A percentile compares a stretch with the other conserved stretches of the same genome.
These are phyloP conservation scores for Chelonoidis abingdonii DNA, from an alignment of 2,113 vertebrate genomes.

Conservation along the genomic window DNA sequence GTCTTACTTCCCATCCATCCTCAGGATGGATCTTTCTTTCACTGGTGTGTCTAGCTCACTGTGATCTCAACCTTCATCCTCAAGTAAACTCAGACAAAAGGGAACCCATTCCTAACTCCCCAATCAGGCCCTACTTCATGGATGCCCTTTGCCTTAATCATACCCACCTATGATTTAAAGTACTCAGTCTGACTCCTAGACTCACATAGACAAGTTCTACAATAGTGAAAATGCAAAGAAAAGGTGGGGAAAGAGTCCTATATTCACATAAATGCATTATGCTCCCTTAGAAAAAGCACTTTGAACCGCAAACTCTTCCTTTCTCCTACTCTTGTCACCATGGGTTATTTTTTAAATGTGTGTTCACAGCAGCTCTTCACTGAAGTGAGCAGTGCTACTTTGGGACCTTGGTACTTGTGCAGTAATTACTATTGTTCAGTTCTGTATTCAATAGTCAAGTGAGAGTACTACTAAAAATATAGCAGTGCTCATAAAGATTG, in stretches of 20 bases:
- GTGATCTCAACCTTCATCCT: not conserved
- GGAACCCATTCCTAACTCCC: not conserved
- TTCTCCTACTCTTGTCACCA: conserved; percentile 16
- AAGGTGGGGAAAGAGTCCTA: not conserved
- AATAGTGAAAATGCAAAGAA: conserved; percentile 46
- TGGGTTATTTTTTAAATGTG: conserved; percentile 50
- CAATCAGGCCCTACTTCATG: not conserved
- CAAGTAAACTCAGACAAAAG: not conserved
- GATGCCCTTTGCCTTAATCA: not conserved
- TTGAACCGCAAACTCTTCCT: conserved; percentile 7
- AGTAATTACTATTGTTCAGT: conserved; percentile 62
- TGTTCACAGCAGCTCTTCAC: conserved; percentile 48
- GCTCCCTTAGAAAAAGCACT: conserved; percentile 24
- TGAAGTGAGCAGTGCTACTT: conserved; percentile 43
- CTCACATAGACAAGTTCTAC: not conserved
- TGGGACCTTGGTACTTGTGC: conserved; percentile 32
- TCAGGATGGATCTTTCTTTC: not conserved
- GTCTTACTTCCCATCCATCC: not conserved
- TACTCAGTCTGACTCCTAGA: conserved; percentile 1
- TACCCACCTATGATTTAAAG: not conserved
- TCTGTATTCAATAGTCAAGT: conserved; percentile 56
- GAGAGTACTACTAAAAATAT: conserved; percentile 63
- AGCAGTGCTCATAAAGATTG: conserved; percentile 27
- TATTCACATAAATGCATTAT: conserved; percentile 16
- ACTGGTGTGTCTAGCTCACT: not conserved